phyloP scores from a whole-genome alignment of 2,113 vertebrate species.

The Struthidea cinerea region DNA sequence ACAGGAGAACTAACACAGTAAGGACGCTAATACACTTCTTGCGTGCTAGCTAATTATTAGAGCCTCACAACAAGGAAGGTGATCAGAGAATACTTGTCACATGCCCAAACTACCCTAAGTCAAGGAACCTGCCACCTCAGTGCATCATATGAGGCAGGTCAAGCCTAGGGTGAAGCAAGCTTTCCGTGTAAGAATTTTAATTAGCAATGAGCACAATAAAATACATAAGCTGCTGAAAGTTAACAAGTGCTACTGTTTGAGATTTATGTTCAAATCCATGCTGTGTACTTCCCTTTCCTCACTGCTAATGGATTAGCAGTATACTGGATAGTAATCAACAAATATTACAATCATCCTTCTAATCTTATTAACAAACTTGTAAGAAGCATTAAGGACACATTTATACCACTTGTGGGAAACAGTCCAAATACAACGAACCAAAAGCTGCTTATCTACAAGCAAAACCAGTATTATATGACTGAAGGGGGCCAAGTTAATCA shows the following conservation, averaged over 20 bases:
- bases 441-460: conserved; percentile 65
- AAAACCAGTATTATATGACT: conserved; percentile 25
- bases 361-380: conserved; percentile 69
- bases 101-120: conserved; percentile 65
- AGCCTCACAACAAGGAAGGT: conserved; percentile 45
- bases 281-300: conserved; percentile 46
- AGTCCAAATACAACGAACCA: conserved; percentile 70
- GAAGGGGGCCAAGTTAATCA: conserved; percentile 37
- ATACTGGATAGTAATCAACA: conserved; percentile 62
- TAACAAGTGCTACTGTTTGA: conserved; percentile 74
- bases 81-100: conserved; percentile 74
- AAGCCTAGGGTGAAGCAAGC: conserved; percentile 51
- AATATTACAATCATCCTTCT: conserved; percentile 67
- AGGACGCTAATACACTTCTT: conserved; percentile 63
- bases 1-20: conserved; percentile 66
- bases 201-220: conserved; percentile 68
- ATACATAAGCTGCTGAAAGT: conserved; percentile 65
- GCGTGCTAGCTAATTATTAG: conserved; percentile 77
- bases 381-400: conserved; percentile 72
- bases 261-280: conserved; percentile 62
- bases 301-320: conserved; percentile 5
- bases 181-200: conserved; percentile 75
- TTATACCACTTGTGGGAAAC: conserved; percentile 70
- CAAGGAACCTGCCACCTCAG: conserved; percentile 54
- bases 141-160: conserved; percentile 64